Evolutionary conservation across 2,797 vertebrate genomes (phyloP).

Genomic region (Hipposideros larvatus): DNA sequence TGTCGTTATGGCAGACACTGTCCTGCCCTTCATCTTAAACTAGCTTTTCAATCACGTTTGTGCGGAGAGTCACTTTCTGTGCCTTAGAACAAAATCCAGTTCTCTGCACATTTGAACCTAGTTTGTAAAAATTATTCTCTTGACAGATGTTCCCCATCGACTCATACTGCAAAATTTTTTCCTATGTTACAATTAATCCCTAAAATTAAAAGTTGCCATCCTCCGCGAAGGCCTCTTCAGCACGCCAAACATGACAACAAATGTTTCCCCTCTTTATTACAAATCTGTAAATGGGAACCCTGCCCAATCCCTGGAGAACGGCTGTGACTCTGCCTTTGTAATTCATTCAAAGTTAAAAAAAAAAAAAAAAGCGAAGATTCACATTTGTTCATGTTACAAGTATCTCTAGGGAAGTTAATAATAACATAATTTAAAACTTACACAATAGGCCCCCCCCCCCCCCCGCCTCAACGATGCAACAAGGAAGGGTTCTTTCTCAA

Average conservation of each 20-base stretch:
- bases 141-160: neutral
- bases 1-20: neutral
- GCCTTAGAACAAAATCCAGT: neutral
- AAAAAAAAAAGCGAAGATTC: conserved; percentile 17
- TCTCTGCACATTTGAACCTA: neutral
- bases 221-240: neutral
- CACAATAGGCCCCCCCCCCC: neutral
- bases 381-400: conserved; percentile 23
- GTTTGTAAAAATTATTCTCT: neutral
- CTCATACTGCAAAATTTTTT: neutral
- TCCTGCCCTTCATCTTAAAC: neutral
- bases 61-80: neutral
- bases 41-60: accelerated
- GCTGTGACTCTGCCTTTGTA: neutral
- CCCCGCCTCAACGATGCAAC: neutral
- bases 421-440: neutral
- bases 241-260: conserved; percentile 22
- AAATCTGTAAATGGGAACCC: conserved; percentile 45
- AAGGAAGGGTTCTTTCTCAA: neutral
- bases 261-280: neutral
- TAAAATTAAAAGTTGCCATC: neutral
- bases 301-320: conserved; percentile 67
- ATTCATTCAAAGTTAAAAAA: neutral
- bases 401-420: conserved; percentile 48
- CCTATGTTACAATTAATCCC: conserved; percentile 43